phyloP scores from a whole-genome alignment of 2,113 vertebrate species.

The Herpetotheres cachinnans region DNA sequence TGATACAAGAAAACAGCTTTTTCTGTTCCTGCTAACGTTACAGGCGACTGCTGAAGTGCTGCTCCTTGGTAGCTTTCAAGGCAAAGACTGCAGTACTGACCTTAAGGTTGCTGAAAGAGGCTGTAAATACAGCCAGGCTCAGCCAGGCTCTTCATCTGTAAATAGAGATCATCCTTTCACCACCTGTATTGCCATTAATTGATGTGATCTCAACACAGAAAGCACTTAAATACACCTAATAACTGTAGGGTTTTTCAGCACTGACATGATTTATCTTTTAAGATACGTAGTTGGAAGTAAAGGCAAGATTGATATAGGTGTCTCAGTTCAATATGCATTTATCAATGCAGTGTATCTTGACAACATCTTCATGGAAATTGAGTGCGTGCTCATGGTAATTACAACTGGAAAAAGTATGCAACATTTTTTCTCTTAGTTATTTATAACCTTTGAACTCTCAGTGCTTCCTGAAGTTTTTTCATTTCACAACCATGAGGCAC shows the following conservation, averaged over 20 bases:
- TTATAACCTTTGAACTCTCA: neutral
- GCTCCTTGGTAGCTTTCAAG: neutral
- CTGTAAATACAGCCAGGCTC: neutral
- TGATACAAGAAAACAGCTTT: neutral
- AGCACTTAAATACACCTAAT: neutral
- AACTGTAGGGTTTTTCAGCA: neutral
- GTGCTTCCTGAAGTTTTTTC: neutral
- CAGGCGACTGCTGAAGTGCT: neutral
- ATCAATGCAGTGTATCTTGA: neutral
- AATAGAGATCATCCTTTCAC: neutral
- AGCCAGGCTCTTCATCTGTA: neutral
- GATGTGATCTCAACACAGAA: neutral
- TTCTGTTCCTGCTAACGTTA: neutral
- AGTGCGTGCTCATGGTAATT: neutral
- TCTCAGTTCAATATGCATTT: neutral
- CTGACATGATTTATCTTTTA: neutral
- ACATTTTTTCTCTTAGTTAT: neutral
- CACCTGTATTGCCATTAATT: neutral
- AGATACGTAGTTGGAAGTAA: neutral
- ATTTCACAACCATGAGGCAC: neutral
- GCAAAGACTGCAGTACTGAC: neutral
- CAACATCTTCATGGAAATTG: neutral
- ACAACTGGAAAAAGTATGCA: neutral
- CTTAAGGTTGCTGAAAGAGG: neutral
- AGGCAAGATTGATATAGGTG: neutral